These are phyloP conservation scores for Drosophila nebulosa DNA, from an alignment of 1,140 invertebrate species.

Conservation along the genomic window DNA sequence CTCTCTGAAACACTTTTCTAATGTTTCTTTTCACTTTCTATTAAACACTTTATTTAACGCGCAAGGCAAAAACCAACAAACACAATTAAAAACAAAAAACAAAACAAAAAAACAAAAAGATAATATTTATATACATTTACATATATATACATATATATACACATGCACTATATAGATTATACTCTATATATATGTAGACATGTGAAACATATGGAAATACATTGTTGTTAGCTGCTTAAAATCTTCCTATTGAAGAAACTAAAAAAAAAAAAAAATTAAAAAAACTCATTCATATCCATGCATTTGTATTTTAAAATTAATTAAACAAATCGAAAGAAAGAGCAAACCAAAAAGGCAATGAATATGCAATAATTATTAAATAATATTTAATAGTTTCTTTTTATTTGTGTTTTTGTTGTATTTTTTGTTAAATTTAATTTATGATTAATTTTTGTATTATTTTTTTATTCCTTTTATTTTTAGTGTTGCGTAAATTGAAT, in stretches of 20 bases:
- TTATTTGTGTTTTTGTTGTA: slow-evolving; percentile 11
- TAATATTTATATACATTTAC: slow-evolving; percentile 10
- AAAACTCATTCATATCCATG: slow-evolving; percentile 52
- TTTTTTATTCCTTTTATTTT: slow-evolving; percentile 10
- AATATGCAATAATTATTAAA: not conserved
- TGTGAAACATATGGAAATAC: slow-evolving; percentile 14
- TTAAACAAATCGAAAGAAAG: not conserved
- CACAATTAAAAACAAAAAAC: too few relatives aligned
- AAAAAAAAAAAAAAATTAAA: slow-evolving; percentile 28
- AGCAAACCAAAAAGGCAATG: slow-evolving; percentile 1
- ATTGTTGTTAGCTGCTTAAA: slow-evolving; percentile 75
- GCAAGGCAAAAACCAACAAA: slow-evolving; percentile 39
- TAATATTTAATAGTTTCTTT: not conserved
- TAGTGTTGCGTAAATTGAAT: slow-evolving; percentile 54
- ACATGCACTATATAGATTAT: slow-evolving; percentile 17
- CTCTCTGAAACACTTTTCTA: not conserved
- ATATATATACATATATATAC: slow-evolving; percentile 5
- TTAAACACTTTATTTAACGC: slow-evolving; percentile 20
- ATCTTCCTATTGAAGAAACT: slow-evolving; percentile 76
- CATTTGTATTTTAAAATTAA: slow-evolving; percentile 31
- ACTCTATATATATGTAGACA: slow-evolving; percentile 19
- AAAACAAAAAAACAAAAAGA: not conserved
- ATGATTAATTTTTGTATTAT: slow-evolving; percentile 7
- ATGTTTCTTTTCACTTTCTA: not conserved
- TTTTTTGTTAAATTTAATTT: slow-evolving; percentile 14